Base-by-base conservation (phyloP, 2,797 vertebrate species). In the Pterois miles region DNA sequence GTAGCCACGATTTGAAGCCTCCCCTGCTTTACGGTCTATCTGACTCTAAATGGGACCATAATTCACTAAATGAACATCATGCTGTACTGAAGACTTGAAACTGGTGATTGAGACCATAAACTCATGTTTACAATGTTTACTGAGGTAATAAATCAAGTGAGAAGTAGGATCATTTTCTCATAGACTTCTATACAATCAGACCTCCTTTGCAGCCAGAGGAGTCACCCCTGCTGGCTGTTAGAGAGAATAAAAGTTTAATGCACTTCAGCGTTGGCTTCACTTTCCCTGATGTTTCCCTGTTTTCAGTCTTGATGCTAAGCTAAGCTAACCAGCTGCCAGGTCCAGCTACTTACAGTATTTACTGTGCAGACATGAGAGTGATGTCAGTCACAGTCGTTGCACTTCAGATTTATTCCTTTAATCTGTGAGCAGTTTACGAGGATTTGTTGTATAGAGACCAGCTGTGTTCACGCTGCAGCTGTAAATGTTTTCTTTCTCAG, bases 231-330 rank as follows among this genome's bases (percentile, higher is more conserved):
- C 40, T 43, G 40, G 40, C 14, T 43, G 40, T 7, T 18, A 43
- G 14, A 43, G 0, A 43, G 40, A 43, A 43, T 18, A 16, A 2
- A 18, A 7, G 40, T 43, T 43, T 43, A 43, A 43, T 0, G 0
- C 40, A 18, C 14, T 43, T 43, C 40, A 43, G 40, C 14, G 0
- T 43, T 43, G 40, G 6, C 40, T 43, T 43, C 14, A 43, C 40
- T 43, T 43, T 1, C 40, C 13, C 40, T 43, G 40, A 43, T 8
- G 31, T 36, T 58, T 58, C 29, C 56, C 48, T 25, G 5, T 71
- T 71, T 34, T 50, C 27, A 74, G 54, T 27, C 18, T 52, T 59
- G 36, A 52, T 40, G 5, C 27, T 29, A 29, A 29, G 72, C 72
- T 66, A 48, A 65, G 8, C n/a, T 54, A 46, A 64, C 34, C 12